Conservation (phyloP, 2,797 vertebrate species). For the Mormyrus hasselquistii region DNA sequence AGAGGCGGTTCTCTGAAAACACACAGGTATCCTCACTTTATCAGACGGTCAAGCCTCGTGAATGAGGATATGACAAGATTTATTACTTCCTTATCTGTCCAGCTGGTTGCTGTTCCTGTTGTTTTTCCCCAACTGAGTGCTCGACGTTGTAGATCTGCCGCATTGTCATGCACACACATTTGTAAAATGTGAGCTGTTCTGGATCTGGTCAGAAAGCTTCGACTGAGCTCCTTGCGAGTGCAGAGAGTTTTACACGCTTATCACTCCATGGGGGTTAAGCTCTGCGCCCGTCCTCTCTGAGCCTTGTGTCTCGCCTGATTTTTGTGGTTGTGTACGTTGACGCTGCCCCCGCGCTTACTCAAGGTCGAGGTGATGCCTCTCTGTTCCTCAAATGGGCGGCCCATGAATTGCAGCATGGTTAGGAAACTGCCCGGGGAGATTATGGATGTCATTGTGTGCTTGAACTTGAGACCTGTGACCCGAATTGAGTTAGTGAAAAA, state of each 20-base stretch:
- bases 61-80: background rate
- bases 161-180: background rate
- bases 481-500: background rate
- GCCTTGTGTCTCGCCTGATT: background rate
- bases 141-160: background rate
- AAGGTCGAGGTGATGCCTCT: background rate
- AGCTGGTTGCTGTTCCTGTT: background rate
- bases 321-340: background rate
- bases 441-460: background rate
- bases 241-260: background rate
- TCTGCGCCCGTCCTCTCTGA: background rate
- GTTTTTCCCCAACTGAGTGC: background rate
- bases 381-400: background rate
- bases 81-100: background rate
- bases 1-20: background rate
- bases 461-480: background rate
- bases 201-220: background rate
- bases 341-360: background rate
- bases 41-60: background rate
- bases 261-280: background rate
- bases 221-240: background rate
- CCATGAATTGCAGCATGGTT: background rate
- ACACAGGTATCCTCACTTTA: background rate
- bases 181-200: background rate
- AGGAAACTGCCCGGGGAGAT: background rate